Percentiles rank a stretch among this genome's conserved stretches.
These are phyloP conservation scores for Esox masquinongy DNA, from an alignment of 2,797 vertebrate genomes.

Conservation along the genomic window DNA sequence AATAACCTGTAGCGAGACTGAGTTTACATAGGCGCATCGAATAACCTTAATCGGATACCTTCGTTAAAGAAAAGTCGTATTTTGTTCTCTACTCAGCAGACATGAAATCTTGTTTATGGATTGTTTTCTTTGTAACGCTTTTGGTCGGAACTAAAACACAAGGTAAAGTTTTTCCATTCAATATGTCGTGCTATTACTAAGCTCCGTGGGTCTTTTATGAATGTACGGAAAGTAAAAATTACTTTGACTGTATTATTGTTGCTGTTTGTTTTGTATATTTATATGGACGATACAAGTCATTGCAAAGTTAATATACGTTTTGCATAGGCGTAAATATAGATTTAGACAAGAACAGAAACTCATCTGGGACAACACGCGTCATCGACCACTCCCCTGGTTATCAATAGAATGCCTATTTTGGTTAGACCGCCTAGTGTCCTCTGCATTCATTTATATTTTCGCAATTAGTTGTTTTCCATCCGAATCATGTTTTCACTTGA, in stretches of 20 bases:
- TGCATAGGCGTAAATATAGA: background rate
- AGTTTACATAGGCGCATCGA: background rate
- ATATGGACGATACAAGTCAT: background rate
- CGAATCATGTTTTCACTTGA: background rate
- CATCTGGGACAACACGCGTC: background rate
- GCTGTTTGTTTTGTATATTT: background rate
- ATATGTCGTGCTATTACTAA: background rate
- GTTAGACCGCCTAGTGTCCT: background rate
- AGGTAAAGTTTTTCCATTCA: slow-evolving; percentile 24
- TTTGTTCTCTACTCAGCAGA: background rate
- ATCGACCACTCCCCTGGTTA: background rate
- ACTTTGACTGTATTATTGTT: background rate
- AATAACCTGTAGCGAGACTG: background rate
- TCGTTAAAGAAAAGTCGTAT: background rate
- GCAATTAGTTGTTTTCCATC: background rate
- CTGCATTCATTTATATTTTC: background rate
- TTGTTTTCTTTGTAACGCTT: slow-evolving; percentile 26
- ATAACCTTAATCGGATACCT: background rate
- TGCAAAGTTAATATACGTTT: background rate
- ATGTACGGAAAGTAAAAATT: background rate
- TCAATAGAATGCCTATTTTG: background rate
- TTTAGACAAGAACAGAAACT: background rate
- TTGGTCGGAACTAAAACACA: slow-evolving; percentile 29
- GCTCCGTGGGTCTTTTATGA: background rate
- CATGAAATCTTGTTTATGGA: slow-evolving; percentile 45